Evolutionary conservation across 2,888 invertebrate genomes (phyloP).

Genomic region (Periphyllus acericola): DNA sequence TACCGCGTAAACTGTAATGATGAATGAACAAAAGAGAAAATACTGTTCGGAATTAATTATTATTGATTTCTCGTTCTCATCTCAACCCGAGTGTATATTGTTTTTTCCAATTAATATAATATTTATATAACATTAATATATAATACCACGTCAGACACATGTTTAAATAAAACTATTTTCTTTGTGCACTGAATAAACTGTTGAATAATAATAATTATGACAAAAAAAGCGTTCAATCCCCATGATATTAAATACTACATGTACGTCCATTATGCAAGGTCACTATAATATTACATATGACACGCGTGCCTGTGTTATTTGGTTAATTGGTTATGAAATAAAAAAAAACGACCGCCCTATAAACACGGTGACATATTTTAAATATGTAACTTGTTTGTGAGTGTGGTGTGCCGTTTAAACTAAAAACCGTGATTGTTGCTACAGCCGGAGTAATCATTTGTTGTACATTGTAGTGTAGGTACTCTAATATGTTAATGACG

Average conservation of each 20-base stretch:
- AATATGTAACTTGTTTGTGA: not conserved
- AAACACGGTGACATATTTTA: not conserved
- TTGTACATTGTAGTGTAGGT: not conserved
- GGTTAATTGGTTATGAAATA: conserved; percentile 3
- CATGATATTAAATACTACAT: not conserved
- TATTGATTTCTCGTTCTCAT: conserved; percentile 26
- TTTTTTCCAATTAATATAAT: not conserved
- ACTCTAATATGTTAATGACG: not conserved
- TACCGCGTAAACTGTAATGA: not conserved
- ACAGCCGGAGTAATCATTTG: not conserved
- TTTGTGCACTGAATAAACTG: not conserved
- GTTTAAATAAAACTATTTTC: not conserved
- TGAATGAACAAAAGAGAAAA: conserved; percentile 42
- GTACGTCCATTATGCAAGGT: not conserved
- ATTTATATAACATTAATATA: not conserved
- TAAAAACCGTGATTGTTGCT: not conserved
- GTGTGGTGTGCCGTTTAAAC: not conserved
- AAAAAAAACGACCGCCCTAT: not conserved
- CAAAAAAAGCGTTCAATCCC: not conserved
- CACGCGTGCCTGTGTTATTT: not conserved
- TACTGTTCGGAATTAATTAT: conserved; percentile 13
- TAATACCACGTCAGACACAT: not conserved
- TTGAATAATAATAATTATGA: not conserved
- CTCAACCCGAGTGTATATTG: not conserved
- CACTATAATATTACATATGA: conserved; percentile 8